Evolutionary conservation across 2,888 invertebrate species (phyloP).

Genomic region (Coelopa pilipes): DNA sequence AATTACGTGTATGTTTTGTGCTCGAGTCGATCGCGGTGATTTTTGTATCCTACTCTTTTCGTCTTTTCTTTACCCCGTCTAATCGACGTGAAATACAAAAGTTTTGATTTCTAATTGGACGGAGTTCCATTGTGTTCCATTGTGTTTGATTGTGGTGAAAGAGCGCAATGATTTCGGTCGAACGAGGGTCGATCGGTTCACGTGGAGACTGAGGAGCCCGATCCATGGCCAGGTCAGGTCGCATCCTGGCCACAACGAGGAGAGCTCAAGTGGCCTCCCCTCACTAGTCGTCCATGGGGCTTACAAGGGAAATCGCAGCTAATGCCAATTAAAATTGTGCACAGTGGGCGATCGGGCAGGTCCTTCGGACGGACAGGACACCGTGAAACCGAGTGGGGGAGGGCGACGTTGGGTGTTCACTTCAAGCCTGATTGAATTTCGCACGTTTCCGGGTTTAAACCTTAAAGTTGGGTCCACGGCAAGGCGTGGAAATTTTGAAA

Average conservation of each 20-base stretch:
- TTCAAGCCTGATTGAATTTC: conserved; percentile 25
- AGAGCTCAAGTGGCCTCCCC: too few species aligned
- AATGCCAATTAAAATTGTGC: conserved; percentile 15
- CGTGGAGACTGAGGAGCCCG: too few species aligned
- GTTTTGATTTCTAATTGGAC: too few species aligned
- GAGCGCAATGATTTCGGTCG: too few species aligned
- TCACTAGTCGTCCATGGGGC: background rate
- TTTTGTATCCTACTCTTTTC: too few species aligned
- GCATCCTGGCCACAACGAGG: too few species aligned
- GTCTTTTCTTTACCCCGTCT: background rate
- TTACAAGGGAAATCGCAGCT: conserved; percentile 17
- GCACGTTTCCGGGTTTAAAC: background rate
- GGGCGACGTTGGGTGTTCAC: background rate
- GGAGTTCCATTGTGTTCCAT: too few species aligned
- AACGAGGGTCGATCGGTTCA: too few species aligned
- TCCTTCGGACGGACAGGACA: background rate
- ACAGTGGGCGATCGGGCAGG: background rate
- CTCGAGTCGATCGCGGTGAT: background rate
- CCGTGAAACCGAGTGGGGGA: too few species aligned
- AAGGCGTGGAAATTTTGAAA: conserved; percentile 11
- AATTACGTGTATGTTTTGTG: conserved; percentile 6
- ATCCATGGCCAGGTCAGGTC: too few species aligned
- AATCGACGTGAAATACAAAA: background rate
- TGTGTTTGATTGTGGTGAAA: too few species aligned
- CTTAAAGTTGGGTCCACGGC: background rate